Conservation (phyloP, 2,888 invertebrate genomes). For the Pristionchus maxplancki region DNA sequence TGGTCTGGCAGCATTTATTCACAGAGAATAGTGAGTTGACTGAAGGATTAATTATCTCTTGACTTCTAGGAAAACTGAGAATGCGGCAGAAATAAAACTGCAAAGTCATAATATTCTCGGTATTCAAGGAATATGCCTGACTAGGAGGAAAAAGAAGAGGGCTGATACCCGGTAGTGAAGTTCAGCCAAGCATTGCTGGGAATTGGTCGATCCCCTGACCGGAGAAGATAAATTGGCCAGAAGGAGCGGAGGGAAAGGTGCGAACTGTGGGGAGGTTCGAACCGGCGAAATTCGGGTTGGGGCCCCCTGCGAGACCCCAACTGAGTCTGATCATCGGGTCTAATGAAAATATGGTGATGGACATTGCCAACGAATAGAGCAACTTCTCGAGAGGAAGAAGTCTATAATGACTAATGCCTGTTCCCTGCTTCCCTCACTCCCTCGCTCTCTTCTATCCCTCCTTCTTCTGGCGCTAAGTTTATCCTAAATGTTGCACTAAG, state of each 20-base stretch:
- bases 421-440: background rate
- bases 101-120: too few species aligned
- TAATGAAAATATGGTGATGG: background rate
- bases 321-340: background rate
- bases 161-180: background rate
- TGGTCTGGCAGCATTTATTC: too few species aligned
- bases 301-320: too few species aligned
- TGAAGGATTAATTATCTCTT: constrained; percentile 17
- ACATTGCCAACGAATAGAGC: background rate
- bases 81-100: background rate
- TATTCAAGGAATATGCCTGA: background rate
- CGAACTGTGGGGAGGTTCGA: background rate
- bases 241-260: constrained; percentile 1
- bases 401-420: background rate
- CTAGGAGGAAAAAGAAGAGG: background rate
- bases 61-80: too few species aligned
- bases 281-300: background rate
- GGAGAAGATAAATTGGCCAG: background rate
- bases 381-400: background rate
- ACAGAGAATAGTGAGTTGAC: too few species aligned
- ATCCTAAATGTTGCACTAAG: constrained; percentile 41
- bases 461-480: background rate
- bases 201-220: background rate
- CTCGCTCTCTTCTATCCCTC: background rate
- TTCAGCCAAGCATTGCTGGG: background rate